Conservation (phyloP, 2,888 invertebrate species). For the Spodoptera littoralis region DNA sequence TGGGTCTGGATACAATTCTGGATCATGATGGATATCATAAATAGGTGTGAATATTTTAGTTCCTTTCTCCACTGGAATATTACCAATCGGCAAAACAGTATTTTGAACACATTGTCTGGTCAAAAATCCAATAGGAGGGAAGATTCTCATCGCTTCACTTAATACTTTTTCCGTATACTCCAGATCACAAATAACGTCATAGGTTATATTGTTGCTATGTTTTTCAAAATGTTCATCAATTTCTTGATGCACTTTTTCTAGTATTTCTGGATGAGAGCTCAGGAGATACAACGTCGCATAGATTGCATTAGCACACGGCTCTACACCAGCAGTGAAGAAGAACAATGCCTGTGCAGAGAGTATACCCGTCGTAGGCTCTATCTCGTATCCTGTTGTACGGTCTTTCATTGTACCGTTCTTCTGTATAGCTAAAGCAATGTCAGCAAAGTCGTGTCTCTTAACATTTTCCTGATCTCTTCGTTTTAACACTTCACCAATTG, state of each 20-base stretch:
- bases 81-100: constrained; percentile 71
- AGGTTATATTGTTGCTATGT: constrained; percentile 26
- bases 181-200: constrained; percentile 65
- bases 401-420: constrained; percentile 68
- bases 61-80: constrained; percentile 71
- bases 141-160: constrained; percentile 67
- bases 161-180: constrained; percentile 72
- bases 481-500: constrained; percentile 67
- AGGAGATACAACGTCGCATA: constrained; percentile 66
- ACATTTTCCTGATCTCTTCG: constrained; percentile 63
- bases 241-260: constrained; percentile 55
- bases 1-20: constrained; percentile 78
- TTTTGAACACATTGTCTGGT: constrained; percentile 65
- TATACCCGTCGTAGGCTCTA: constrained; percentile 69
- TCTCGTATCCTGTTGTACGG: constrained; percentile 60
- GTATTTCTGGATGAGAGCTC: constrained; percentile 67
- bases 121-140: constrained; percentile 72
- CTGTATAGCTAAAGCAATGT: constrained; percentile 68
- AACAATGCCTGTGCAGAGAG: constrained; percentile 54
- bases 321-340: constrained; percentile 70
- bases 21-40: constrained; percentile 76
- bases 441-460: constrained; percentile 72
- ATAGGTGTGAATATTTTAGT: constrained; percentile 70
- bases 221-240: constrained; percentile 45
- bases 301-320: constrained; percentile 61